A percentile compares a stretch with the other conserved stretches of the same genome.
Evolutionary conservation across 2,797 vertebrate species (phyloP).

Genomic region (Thaleichthys pacificus): DNA sequence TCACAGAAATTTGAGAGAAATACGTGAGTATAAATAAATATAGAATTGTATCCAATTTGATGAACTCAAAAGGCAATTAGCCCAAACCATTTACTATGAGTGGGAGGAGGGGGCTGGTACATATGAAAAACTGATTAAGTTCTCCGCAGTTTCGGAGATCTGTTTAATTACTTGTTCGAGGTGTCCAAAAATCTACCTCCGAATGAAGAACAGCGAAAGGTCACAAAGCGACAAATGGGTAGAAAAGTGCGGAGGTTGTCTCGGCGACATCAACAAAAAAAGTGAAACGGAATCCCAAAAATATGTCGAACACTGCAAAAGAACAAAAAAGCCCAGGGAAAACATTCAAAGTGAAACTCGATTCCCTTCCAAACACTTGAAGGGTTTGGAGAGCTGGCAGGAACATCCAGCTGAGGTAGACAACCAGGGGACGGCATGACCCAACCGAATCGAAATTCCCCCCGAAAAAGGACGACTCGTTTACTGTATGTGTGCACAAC

Average conservation of each 20-base stretch:
- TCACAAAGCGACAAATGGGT: background rate
- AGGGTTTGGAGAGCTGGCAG: no score
- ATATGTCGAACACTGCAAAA: no score
- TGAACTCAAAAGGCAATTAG: background rate
- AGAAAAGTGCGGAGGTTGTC: no score
- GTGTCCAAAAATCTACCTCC: background rate
- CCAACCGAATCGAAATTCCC: slow-evolving; percentile 61
- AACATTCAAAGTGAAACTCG: no score
- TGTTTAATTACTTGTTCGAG: slow-evolving; percentile 6
- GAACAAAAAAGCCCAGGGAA: no score
- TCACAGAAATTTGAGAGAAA: background rate
- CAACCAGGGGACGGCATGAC: no score
- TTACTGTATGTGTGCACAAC: slow-evolving; percentile 50
- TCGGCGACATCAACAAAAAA: no score
- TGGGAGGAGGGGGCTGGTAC: background rate
- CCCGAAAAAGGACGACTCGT: slow-evolving; percentile 54
- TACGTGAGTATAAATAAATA: background rate
- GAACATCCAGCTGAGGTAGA: no score
- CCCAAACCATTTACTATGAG: background rate
- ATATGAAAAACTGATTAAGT: slow-evolving; percentile 8
- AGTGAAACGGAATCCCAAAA: no score
- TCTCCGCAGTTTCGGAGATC: background rate
- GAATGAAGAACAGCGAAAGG: background rate
- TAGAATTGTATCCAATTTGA: slow-evolving; percentile 1
- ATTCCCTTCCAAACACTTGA: no score